Base-by-base conservation (phyloP, 2,888 invertebrate species). In the Apamea monoglypha region DNA sequence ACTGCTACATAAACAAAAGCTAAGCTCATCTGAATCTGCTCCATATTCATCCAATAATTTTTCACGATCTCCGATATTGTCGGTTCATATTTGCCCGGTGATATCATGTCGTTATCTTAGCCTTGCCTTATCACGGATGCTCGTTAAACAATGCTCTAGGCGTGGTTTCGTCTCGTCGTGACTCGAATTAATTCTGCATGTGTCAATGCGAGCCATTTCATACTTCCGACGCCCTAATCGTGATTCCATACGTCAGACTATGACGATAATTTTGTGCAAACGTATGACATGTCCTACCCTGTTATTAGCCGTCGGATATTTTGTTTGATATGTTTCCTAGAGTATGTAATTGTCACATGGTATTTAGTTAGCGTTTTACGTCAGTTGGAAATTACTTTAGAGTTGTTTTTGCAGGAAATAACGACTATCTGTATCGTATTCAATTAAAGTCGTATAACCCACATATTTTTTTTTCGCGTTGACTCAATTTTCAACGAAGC, bases 151-250 rank as follows among this genome's bases (percentile, higher is more conserved):
- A 95, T 95, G 93, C 93, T 89, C 82, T 90, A 92, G 96, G 96
- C 96, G 96, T 95, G 95, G 94, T 89, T 91, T 83, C 89, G 86
- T 80, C 90, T 91, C 87, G 91, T 95, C 96, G 96, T 96, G 96
- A 96, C 95, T 95, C 78, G 93, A 93, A 94, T 94, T 94, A 94
- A 94, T 95, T 94, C 93, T 93, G 93, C 93, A 93, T 94, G 94
- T 95, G 95, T 96, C 96, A 95, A 94, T 94, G 93, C 91, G 92
- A 92, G 89, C 93, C 88, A 89, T 91, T 90, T 85, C 87, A 89
- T 91, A 95, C 94, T 95, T 95, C 95, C 95, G 95, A 95, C 91
- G 92, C 90, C 89, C 86, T 85, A 90, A 85, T 93, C 94, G 94
- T 94, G 95, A 94, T 94, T 44, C 90, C 85, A 90, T 83, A 83